phyloP scores from a whole-genome alignment of 2,113 vertebrate genomes.

The Sorex fumeus region DNA sequence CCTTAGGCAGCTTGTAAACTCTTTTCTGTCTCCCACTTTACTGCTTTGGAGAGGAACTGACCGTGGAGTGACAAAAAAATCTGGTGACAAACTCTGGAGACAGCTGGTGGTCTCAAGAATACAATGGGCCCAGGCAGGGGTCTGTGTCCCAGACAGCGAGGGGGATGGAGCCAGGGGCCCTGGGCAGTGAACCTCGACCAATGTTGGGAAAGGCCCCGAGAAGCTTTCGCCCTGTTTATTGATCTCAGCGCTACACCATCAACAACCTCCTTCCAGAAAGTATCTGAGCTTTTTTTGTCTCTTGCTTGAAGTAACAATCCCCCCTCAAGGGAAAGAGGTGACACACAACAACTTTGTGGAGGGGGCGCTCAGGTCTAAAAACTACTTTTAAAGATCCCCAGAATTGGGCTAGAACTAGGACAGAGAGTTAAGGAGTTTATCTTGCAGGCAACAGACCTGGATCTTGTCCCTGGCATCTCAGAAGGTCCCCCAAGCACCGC shows the following conservation, averaged over 20 bases:
- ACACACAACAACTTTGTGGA: not conserved
- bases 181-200: not conserved
- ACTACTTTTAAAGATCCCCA: not conserved
- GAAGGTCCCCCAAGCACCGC: no score
- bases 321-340: not conserved
- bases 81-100: not conserved
- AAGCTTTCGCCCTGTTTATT: no score
- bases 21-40: not conserved
- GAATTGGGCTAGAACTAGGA: no score
- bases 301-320: not conserved
- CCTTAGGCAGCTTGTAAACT: not conserved
- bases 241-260: no score
- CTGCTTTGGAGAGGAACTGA: not conserved
- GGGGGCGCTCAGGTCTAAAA: not conserved
- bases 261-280: not conserved
- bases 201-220: rapidly evolving
- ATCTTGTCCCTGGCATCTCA: not conserved
- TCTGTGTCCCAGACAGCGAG: not conserved
- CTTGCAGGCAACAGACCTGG: no score
- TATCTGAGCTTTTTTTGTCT: not conserved
- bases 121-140: not conserved
- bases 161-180: not conserved
- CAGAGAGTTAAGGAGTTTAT: no score
- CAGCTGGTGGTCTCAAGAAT: not conserved
- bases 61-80: not conserved